Evolutionary conservation across 2,888 invertebrate species (phyloP), one percentile per base, ranked within the genome.

Genomic region (Diaphora mendica): DNA sequence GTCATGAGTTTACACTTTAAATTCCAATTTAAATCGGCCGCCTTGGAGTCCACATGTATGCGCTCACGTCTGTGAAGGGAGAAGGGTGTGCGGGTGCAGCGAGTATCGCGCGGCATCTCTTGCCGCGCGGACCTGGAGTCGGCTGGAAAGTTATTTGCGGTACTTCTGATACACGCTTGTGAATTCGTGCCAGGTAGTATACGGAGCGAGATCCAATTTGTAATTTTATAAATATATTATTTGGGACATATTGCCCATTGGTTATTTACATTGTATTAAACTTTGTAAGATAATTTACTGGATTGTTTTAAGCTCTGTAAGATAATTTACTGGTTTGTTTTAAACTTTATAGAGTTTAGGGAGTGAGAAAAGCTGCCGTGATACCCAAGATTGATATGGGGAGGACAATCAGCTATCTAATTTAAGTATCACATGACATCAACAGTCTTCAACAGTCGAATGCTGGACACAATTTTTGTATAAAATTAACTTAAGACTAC

Each of bases 91-190:
- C 1, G 68, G 51, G 23, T 44, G 44, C 66, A 44, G 44, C 17
- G 30, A 44, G 26, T 30, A 23, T 13, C 23, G 48, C 20, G 13
- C 11, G 44, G 66, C 66, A 69, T n/a, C n/a, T n/a, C n/a, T n/a
- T n/a, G n/a, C n/a, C n/a, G n/a, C n/a, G n/a, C n/a, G n/a, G n/a
- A n/a, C n/a, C n/a, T 70, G 20, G 70, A 48, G n/a, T 26, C 3
- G 13, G 33, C 15, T 35, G 30, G 68, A 20, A 64, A 72, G 66
- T 66, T 69, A 74, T 74, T 76, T 72, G 76, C 71, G 64, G 74
- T 67, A 17, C 42, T 15, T 51, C 69, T 70, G 69, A 35, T 62
- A 68, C 71, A 33, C 51, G 51, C 15, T 66, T 75, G 67, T 62
- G 67, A 71, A 70, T 62, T 74, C 55, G 70, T 71, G 44, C 20